A percentile compares a stretch with the other conserved stretches of the same genome.
Evolutionary conservation across 1,140 invertebrate genomes (phyloP).

Genomic region (Galleria mellonella): DNA sequence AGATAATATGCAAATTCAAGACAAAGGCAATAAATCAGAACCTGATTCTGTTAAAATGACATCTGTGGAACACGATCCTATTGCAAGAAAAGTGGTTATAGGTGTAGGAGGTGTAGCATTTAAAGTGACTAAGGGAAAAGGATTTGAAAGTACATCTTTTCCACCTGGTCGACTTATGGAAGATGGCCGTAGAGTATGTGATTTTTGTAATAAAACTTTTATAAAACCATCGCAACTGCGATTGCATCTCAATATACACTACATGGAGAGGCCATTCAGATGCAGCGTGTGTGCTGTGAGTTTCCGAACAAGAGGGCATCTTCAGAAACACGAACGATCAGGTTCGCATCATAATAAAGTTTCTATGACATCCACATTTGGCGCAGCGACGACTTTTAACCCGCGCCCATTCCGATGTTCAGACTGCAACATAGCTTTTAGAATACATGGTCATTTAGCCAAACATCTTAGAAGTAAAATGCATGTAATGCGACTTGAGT

Average conservation of each 20-base stretch:
- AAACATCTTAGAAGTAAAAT: slow-evolving; percentile 97
- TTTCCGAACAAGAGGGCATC: slow-evolving; percentile 92
- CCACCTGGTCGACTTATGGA: slow-evolving; percentile 76
- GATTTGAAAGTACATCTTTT: slow-evolving; percentile 57
- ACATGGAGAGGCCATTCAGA: slow-evolving; percentile 93
- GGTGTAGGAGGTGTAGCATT: slow-evolving; percentile 69
- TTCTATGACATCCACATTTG: slow-evolving; percentile 90
- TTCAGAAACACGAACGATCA: slow-evolving; percentile 93
- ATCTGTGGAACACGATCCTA: slow-evolving; percentile 49
- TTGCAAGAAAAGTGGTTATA: slow-evolving; percentile 70
- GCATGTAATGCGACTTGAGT: slow-evolving; percentile 97
- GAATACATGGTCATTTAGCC: slow-evolving; percentile 96
- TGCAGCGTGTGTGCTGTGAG: slow-evolving; percentile 94
- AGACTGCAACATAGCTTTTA: slow-evolving; percentile 96
- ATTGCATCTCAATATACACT: slow-evolving; percentile 96
- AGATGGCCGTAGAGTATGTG: slow-evolving; percentile 89
- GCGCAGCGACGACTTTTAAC: slow-evolving; percentile 89
- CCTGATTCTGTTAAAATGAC: slow-evolving; percentile 38
- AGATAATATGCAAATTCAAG: slow-evolving; percentile 42
- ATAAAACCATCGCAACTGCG: slow-evolving; percentile 91
- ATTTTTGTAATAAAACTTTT: slow-evolving; percentile 93
- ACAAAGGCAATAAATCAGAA: slow-evolving; percentile 25
- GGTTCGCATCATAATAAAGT: slow-evolving; percentile 94
- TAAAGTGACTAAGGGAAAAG: slow-evolving; percentile 65
- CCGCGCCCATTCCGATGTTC: slow-evolving; percentile 95